These are phyloP conservation scores for Coleophora flavipennella DNA, from an alignment of 2,888 invertebrate species.

Conservation along the genomic window DNA sequence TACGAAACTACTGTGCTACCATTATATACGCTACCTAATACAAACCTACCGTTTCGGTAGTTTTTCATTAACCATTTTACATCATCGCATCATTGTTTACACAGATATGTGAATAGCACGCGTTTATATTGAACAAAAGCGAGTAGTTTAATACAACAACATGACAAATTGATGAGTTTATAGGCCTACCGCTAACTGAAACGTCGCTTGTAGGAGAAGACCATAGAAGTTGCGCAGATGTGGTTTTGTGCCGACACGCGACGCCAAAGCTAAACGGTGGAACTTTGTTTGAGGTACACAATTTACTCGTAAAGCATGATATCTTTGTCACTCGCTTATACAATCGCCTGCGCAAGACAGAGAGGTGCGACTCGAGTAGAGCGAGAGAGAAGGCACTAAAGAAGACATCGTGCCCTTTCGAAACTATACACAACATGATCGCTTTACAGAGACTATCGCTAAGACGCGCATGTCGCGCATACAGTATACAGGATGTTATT, in stretches of 20 bases:
- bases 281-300: not conserved
- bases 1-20: slow-evolving; percentile 31
- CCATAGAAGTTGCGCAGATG: too few relatives aligned
- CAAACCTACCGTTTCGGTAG: slow-evolving; percentile 40
- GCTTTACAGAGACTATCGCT: slow-evolving; percentile 8
- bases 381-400: slow-evolving; percentile 41
- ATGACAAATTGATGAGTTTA: too few relatives aligned
- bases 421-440: slow-evolving; percentile 9
- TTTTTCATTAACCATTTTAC: slow-evolving; percentile 15
- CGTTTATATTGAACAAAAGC: too few relatives aligned
- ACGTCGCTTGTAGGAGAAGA: too few relatives aligned
- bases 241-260: too few relatives aligned
- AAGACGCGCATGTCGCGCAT: too few relatives aligned
- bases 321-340: slow-evolving; percentile 15
- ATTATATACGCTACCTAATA: slow-evolving; percentile 24
- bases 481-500: too few relatives aligned
- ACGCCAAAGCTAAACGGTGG: too few relatives aligned
- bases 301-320: not conserved
- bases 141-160: too few relatives aligned
- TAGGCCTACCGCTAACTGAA: too few relatives aligned
- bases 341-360: slow-evolving; percentile 17
- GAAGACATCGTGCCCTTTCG: slow-evolving; percentile 27
- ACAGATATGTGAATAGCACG: slow-evolving; percentile 4
- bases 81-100: slow-evolving; percentile 1
- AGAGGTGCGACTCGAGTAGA: slow-evolving; percentile 13